phyloP scores from a whole-genome alignment of 1,140 invertebrate species.

The Zaprionus taronus region DNA sequence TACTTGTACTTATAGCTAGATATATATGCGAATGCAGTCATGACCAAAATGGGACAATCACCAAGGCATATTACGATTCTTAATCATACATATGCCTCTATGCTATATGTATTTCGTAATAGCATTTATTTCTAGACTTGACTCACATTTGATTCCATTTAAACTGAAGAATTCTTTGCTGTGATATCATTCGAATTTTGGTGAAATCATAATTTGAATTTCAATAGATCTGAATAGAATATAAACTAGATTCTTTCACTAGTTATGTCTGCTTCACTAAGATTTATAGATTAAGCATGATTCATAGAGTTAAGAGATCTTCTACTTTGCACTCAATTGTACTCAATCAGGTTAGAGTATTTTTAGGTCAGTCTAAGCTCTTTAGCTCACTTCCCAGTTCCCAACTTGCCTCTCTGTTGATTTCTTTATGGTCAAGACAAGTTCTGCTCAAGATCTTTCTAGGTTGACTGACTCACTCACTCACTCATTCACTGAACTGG shows the following conservation, averaged over 20 bases:
- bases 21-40: constrained; percentile 22
- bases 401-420: neutral
- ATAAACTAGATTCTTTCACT: neutral
- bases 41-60: constrained; percentile 25
- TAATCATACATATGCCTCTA: neutral
- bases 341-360: no score
- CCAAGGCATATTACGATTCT: neutral
- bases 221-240: neutral
- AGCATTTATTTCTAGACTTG: neutral
- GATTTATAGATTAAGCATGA: neutral
- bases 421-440: constrained; percentile 27
- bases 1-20: neutral
- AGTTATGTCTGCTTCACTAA: neutral
- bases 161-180: neutral
- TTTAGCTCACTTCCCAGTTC: neutral
- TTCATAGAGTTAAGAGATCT: neutral
- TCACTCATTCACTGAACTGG: neutral
- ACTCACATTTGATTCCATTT: neutral
- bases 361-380: neutral
- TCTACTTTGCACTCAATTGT: neutral
- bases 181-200: neutral
- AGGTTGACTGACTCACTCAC: constrained; percentile 25
- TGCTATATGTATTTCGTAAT: neutral
- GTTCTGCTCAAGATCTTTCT: constrained; percentile 13
- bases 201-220: no score